Evolutionary conservation across 2,888 invertebrate species (phyloP), one percentile per base, ranked within the genome.

Genomic region (Hemicrepidius hirtus): DNA sequence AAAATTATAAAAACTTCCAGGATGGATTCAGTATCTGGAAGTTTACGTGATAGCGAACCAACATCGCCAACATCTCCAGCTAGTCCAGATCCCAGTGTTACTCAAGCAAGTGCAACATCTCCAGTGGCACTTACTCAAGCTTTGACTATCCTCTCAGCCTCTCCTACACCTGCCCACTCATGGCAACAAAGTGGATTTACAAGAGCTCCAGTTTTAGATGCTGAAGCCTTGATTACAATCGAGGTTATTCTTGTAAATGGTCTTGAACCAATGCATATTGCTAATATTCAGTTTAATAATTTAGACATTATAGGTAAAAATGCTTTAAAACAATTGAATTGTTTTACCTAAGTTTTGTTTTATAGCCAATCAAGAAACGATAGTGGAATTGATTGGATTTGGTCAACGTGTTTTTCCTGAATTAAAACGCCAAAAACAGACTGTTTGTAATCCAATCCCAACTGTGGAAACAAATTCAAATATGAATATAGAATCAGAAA

Each of bases 11-110:
- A 2, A 5, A 32, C 9, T 82, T 82, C 24, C 84, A 95, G 95
- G 3, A 95, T 98, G 95, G 97, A 98, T 87, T 96, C 95, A 73
- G 91, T 94, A 76, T 97, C 97, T 75, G 97, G 98, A 65, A 97
- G 97, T 85, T 91, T 98, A 76, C 91, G 93, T 78, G 97, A 96
- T 83, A 97, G 97, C 81, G 96, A 97, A 86, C 96, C 97, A 5
- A 95, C 94, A 57, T 97, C 97, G 0, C 97, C 97, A 0, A 91
- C 91, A 21, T 95, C 95, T 0, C 96, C 95, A 12, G 92, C 89
- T n/a, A 93, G 92, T 67, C 94, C 94, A 0, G 91, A 92, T 82
- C 88, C 89, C 0, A 83, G 81, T 4, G 53, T 82, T 2, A 68
- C 73, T 4, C 77, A 79, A 46, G 76, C 62, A 73, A 84, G 79